A percentile compares a stretch with the other conserved stretches of the same genome.
Evolutionary conservation across 1,140 invertebrate genomes (phyloP).

Genomic region (Cylas formicarius): DNA sequence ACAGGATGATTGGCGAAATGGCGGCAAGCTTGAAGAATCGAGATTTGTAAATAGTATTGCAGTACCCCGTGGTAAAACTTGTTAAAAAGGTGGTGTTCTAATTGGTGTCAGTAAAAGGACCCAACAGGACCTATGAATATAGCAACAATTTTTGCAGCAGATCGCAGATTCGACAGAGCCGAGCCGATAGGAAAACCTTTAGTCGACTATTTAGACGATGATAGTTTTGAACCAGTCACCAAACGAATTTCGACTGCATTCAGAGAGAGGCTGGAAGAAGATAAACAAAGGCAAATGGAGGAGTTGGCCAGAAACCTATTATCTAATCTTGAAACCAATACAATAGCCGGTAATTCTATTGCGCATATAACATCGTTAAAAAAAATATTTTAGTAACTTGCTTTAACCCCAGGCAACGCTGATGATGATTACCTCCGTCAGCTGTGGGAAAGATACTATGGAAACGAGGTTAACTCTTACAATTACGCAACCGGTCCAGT

Average conservation of each 20-base stretch:
- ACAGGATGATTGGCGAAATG: no score
- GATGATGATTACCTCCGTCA: constrained; percentile 34
- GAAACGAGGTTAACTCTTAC: constrained; percentile 11
- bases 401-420: constrained; percentile 1
- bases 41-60: no score
- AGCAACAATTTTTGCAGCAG: no score
- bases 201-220: constrained; percentile 26
- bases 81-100: no score
- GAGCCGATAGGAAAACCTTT: constrained; percentile 4
- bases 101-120: no score
- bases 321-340: constrained; percentile 45
- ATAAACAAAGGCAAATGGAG: constrained; percentile 46
- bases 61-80: no score
- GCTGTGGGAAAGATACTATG: constrained; percentile 41
- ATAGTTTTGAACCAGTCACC: constrained; percentile 23
- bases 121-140: no score
- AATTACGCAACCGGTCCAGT: background rate
- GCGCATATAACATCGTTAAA: background rate
- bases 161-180: background rate
- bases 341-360: constrained; percentile 19
- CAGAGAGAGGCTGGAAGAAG: constrained; percentile 42
- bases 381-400: constrained; percentile 6
- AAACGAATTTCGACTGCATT: constrained; percentile 45
- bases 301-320: constrained; percentile 50
- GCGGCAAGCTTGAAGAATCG: no score